Evolutionary conservation across 2,888 invertebrate genomes (phyloP), one percentile per base, ranked within the genome.

Genomic region (Drosophila koepferae): DNA sequence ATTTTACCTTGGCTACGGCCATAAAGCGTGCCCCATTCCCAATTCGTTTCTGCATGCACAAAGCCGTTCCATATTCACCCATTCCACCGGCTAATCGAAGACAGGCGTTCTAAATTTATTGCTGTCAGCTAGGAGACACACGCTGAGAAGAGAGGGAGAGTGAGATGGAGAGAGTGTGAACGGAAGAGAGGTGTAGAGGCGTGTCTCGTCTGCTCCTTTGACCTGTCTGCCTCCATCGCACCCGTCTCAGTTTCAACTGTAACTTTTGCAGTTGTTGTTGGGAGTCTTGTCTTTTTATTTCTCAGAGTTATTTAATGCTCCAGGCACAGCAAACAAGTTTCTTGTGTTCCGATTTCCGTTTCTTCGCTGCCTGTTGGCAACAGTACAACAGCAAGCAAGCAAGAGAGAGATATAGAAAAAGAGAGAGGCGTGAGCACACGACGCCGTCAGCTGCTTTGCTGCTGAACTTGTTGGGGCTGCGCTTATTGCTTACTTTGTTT

Each of bases 251-350:
- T 51, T 59, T 51, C 38, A 63, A 63, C 55, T 61, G 60, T 75
- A 63, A 63, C 66, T 66, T 71, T 48, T 71, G 48, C 76, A 72
- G 46, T 46, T 75, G 51, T 62, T 69, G 70, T 62, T 76, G 69
- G 20, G 38, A 38, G 55, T 77, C 63, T 59, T 41, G 72, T 41
- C 53, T 66, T 53, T 49, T n/a, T 74, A 72, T 64, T 70, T 81
- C 73, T 40, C 54, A 62, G 61, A 62, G 51, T 81, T 43, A 68
- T 76, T 86, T 72, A 63, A 12, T 66, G 85, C 89, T 74, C 49
- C 67, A 53, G 74, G 87, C 87, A 48, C 64, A 67, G 75, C 88
- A 90, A 86, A 82, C 85, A 82, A 87, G 89, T 89, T 89, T 89
- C 72, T 89, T 77, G 64, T 81, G 87, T 80, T 86, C 74, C 81